Evolutionary conservation across 2,888 invertebrate species (phyloP).

Genomic region (Orchesella flavescens): DNA sequence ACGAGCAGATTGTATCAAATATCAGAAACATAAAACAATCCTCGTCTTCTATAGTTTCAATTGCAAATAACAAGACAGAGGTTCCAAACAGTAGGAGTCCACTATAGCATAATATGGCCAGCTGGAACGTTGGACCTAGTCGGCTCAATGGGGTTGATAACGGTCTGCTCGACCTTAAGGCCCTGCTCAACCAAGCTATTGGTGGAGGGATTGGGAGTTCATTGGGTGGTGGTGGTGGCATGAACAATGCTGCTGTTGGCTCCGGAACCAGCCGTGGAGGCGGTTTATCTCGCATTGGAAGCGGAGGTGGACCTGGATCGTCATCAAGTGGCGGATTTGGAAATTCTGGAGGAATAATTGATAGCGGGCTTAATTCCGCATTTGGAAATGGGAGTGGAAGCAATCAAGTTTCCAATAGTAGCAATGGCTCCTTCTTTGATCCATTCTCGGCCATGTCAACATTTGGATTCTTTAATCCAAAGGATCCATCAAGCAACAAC

Average conservation of each 20-base stretch:
- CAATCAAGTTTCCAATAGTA: slow-evolving; percentile 6
- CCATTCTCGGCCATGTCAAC: slow-evolving; percentile 70
- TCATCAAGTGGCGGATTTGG: slow-evolving; percentile 53
- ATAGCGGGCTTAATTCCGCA: slow-evolving; percentile 35
- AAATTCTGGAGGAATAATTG: slow-evolving; percentile 33
- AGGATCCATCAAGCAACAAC: slow-evolving; percentile 65
- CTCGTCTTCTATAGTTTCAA: too few species aligned
- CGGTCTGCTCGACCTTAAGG: slow-evolving; percentile 69
- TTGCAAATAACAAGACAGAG: background rate
- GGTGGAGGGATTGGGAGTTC: slow-evolving; percentile 57
- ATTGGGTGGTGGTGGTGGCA: slow-evolving; percentile 39
- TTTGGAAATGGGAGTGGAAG: slow-evolving; percentile 72
- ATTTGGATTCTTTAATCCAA: slow-evolving; percentile 71
- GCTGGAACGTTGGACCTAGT: slow-evolving; percentile 66
- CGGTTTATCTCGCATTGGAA: slow-evolving; percentile 25
- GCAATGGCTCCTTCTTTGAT: slow-evolving; percentile 64
- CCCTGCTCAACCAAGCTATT: slow-evolving; percentile 69
- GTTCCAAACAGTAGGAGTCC: background rate
- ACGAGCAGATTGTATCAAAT: too few species aligned
- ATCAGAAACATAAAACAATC: background rate
- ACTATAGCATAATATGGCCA: slow-evolving; percentile 55
- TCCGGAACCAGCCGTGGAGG: slow-evolving; percentile 39
- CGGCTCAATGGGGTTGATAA: slow-evolving; percentile 64
- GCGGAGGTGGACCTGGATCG: slow-evolving; percentile 15
- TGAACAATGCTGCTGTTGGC: slow-evolving; percentile 37